Evolutionary conservation across 2,888 invertebrate species (phyloP).

Genomic region (Seira musarum): DNA sequence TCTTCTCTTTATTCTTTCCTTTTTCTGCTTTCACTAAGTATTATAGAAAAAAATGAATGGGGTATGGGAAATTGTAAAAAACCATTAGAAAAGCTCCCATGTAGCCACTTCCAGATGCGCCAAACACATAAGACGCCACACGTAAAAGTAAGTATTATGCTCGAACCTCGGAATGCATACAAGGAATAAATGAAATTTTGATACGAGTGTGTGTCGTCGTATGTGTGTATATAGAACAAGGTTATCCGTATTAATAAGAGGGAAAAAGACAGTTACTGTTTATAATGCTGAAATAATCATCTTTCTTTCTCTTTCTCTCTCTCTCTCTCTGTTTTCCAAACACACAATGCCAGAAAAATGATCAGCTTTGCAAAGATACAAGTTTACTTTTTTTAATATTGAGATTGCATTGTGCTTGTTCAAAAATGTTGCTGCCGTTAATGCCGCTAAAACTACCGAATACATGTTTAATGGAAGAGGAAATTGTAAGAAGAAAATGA

Average conservation of each 20-base stretch:
- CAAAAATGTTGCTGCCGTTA: neutral
- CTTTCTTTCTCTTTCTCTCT: neutral
- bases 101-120: constrained; percentile 32
- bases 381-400: neutral
- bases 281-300: constrained; percentile 12
- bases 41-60: constrained; percentile 18
- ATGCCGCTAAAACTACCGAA: constrained; percentile 1
- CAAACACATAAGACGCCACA: constrained; percentile 11
- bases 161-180: too few species aligned
- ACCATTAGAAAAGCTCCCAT: constrained; percentile 27
- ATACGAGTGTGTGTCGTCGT: too few species aligned
- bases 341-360: too few species aligned
- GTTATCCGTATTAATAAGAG: constrained; percentile 10
- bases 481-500: constrained; percentile 28
- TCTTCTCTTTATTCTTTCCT: neutral
- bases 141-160: too few species aligned
- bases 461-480: constrained; percentile 12
- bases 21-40: constrained; percentile 16
- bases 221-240: too few species aligned
- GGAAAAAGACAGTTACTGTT: constrained; percentile 8
- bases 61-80: constrained; percentile 31
- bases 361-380: too few species aligned
- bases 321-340: too few species aligned
- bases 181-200: too few species aligned
- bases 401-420: neutral